A percentile compares a stretch with the other conserved stretches of the same genome.
phyloP scores from a whole-genome alignment of 2,113 vertebrate genomes.

The Ellobius talpinus region DNA sequence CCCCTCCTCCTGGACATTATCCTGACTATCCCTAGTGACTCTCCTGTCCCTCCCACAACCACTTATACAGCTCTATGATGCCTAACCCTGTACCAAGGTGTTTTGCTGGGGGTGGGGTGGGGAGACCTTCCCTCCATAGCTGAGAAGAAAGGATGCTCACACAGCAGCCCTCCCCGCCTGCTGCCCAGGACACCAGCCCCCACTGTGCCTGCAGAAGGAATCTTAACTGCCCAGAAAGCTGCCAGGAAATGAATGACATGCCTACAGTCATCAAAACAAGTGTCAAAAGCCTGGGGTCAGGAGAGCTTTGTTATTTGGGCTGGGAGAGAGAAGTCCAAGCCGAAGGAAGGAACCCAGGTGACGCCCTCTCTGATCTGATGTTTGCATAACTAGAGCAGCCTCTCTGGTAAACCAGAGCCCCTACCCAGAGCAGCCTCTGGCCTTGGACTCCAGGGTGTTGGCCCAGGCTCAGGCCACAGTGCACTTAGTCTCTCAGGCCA shows the following conservation, averaged over 20 bases:
- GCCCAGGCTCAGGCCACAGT: not conserved
- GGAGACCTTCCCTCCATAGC: not conserved
- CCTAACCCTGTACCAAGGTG: rapidly evolving
- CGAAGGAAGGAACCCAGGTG: not conserved
- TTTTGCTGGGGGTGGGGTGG: not conserved
- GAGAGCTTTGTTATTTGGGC: constrained; percentile 57
- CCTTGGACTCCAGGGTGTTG: not conserved
- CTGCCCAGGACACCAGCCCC: not conserved
- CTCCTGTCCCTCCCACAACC: no score
- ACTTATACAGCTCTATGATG: not conserved
- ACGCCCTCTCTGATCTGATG: not conserved
- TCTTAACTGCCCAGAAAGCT: not conserved
- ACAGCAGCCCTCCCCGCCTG: not conserved
- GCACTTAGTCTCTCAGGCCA: not conserved
- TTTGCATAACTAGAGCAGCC: not conserved
- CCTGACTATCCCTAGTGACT: not conserved
- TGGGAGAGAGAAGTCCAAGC: constrained; percentile 31
- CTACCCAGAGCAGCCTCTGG: not conserved
- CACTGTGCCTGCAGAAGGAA: constrained; percentile 23
- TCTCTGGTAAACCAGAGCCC: no score
- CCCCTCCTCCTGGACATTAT: not conserved
- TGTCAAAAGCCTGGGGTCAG: constrained; percentile 19
- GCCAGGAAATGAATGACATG: constrained; percentile 63
- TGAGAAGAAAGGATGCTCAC: not conserved
- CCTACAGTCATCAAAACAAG: constrained; percentile 66